These are phyloP conservation scores for Steatornis caripensis DNA, from an alignment of 2,113 vertebrate species.

Conservation along the genomic window DNA sequence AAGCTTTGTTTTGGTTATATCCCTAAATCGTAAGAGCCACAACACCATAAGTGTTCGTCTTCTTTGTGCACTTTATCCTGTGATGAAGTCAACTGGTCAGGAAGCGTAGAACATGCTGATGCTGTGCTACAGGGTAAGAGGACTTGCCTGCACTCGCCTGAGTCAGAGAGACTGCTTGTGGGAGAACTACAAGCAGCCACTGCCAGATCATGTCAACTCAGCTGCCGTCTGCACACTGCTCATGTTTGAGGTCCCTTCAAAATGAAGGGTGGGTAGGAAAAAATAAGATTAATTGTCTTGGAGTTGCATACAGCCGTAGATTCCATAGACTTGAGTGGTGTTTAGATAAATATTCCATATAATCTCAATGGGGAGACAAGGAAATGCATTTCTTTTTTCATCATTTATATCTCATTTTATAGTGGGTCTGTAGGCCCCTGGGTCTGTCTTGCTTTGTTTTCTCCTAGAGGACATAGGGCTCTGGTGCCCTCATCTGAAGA, in stretches of 20 bases:
- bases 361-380: neutral
- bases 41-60: fast-evolving
- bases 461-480: neutral
- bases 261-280: neutral
- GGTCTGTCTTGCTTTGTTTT: neutral
- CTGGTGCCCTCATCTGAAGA: neutral
- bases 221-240: neutral
- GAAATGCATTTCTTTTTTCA: neutral
- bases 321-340: neutral
- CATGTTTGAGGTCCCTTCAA: neutral
- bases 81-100: neutral
- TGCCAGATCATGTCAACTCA: neutral
- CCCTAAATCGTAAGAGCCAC: neutral
- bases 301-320: neutral
- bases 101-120: fast-evolving
- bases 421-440: neutral
- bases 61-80: neutral
- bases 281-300: neutral
- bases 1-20: neutral
- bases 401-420: neutral
- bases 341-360: neutral
- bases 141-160: neutral
- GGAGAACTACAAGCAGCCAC: neutral
- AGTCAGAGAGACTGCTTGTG: neutral
- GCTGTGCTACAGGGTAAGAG: neutral